A percentile compares a stretch with the other conserved stretches of the same genome.
These are phyloP conservation scores for Entomyzon cyanotis DNA, from an alignment of 2,113 vertebrate species.

Conservation along the genomic window DNA sequence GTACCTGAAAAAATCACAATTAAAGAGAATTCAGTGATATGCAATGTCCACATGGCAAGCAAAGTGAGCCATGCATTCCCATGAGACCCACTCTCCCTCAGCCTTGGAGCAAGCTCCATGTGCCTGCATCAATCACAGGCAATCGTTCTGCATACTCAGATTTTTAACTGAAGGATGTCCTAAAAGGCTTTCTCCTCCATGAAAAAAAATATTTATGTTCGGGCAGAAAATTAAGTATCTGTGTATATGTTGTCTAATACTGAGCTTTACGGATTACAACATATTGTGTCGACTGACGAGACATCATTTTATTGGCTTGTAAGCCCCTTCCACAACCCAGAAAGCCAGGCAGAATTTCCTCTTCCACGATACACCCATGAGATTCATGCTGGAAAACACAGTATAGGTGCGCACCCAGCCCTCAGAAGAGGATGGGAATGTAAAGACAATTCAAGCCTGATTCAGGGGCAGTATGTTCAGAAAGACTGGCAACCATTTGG, in stretches of 20 bases:
- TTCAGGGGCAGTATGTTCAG: neutral
- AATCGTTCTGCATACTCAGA: neutral
- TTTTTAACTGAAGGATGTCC: neutral
- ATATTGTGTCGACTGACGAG: neutral
- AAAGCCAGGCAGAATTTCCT: neutral
- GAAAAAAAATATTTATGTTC: neutral
- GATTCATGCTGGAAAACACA: neutral
- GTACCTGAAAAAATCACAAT: neutral
- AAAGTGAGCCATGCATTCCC: neutral
- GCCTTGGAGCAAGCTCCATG: neutral
- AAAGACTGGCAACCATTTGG: neutral
- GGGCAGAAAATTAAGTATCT: neutral
- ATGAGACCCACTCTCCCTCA: neutral
- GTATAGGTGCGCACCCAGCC: neutral
- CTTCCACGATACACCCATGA: neutral
- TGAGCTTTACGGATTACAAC: neutral
- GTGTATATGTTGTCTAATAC: neutral
- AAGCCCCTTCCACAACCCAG: neutral
- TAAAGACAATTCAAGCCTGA: neutral
- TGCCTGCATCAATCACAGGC: neutral
- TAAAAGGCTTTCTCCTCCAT: neutral
- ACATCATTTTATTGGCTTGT: neutral
- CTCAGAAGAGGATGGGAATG: neutral
- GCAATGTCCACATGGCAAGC: rapidly evolving
- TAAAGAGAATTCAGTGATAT: neutral